Base-by-base conservation (phyloP, 2,113 vertebrate genomes). In the Numida meleagris region DNA sequence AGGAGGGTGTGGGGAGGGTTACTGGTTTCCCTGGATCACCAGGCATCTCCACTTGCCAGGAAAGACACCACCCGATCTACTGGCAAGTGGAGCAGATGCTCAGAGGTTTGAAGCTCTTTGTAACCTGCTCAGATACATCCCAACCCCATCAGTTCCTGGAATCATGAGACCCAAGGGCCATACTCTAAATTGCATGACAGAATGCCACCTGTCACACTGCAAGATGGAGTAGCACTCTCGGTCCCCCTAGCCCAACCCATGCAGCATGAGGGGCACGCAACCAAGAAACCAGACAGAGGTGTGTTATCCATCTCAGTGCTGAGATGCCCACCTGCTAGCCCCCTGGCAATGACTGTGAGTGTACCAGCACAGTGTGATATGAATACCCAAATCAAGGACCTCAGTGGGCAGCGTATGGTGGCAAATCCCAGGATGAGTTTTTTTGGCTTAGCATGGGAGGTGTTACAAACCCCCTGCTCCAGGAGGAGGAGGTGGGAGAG, bases 301-400 rank as follows among this genome's bases (percentile, higher is more conserved):
- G 67, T 7, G 1, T 24, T 29, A n/a, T 34, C 33, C 40, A 29
- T 10, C 23, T 27, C 58, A 4, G 29, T 7, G 0, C 9, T 10
- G 27, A n/a, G 45, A 36, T 0, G 0, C 7, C 45, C 7, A 1
- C 23, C 27, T 82, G 45, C 55, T 42, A 75, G 0, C 12, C 40
- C 48, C 16, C 8, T 7, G 25, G 48, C 20, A 45, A 63, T 6
- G 7, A 9, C 0, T 0, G 10, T 3, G 36, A 57, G 24, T 0
- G 0, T 15, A 61, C 25, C 21, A 27, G 81, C 36, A 61, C 53
- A n/a, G 4, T 1, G 2, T 5, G 38, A 38, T 5, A n/a, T 12
- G 9, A 87, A 42, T 8, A 5, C 66, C 23, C 59, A 46, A 31
- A 92, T 9, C 24, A 4, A 65, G 45, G 43, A 83, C 19, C 9